phyloP scores from a whole-genome alignment of 30 jellyfish, hydroid and myxozoan genomes.

The Rhopilema esculentum region DNA sequence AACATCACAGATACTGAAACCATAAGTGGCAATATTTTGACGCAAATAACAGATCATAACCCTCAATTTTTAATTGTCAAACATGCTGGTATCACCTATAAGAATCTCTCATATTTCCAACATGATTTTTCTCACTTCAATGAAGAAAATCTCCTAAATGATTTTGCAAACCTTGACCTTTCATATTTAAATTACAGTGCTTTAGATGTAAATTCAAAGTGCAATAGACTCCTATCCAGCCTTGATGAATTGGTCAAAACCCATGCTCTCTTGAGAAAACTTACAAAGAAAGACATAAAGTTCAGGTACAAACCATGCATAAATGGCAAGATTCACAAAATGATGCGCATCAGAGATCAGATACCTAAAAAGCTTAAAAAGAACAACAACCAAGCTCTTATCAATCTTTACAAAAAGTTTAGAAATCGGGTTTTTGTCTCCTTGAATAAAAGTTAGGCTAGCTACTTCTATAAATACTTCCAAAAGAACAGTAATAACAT shows the following conservation, averaged over 20 bases:
- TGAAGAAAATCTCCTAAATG: slow-evolving; percentile 20
- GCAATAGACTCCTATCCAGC: slow-evolving; percentile 23
- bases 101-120: slow-evolving; percentile 25
- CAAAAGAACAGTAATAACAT: too few relatives aligned
- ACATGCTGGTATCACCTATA: slow-evolving; percentile 35
- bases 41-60: too few relatives aligned
- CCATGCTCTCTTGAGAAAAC: slow-evolving; percentile 48
- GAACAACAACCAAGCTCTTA: slow-evolving; percentile 15
- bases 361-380: slow-evolving; percentile 24
- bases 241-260: slow-evolving; percentile 33
- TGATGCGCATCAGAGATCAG: slow-evolving; percentile 50
- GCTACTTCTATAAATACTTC: slow-evolving; percentile 26
- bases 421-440: slow-evolving; percentile 22
- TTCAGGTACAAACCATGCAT: slow-evolving; percentile 50
- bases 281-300: slow-evolving; percentile 52
- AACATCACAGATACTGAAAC: slow-evolving; percentile 37
- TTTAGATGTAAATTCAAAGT: slow-evolving; percentile 50
- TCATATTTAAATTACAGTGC: slow-evolving; percentile 36
- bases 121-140: too few relatives aligned
- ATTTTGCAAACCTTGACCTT: slow-evolving; percentile 6
- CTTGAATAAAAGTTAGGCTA: slow-evolving; percentile 41
- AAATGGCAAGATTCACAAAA: slow-evolving; percentile 25
- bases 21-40: slow-evolving; percentile 50
- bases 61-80: slow-evolving; percentile 50
- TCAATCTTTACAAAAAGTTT: slow-evolving; percentile 25